A percentile compares a stretch with the other conserved stretches of the same genome.
These are phyloP conservation scores for Palythoa grandiflora DNA, from an alignment of 92 coral and sea anemone genomes.

Conservation along the genomic window DNA sequence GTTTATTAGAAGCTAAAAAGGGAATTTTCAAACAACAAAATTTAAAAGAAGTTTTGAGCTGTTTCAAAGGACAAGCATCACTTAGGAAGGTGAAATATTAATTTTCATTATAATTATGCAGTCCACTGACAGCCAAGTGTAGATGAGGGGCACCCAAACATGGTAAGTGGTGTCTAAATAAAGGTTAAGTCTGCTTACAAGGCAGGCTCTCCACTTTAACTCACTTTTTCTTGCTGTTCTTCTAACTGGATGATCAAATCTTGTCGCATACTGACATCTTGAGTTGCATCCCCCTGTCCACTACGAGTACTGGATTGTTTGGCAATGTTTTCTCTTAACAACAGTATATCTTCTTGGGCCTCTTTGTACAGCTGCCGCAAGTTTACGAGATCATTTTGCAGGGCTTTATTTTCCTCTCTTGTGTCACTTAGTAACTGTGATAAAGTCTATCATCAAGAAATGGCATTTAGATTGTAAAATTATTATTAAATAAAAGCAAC, in stretches of 20 bases:
- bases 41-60: no score
- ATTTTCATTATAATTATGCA: no score
- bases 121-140: no score
- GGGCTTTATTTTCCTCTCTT: slow-evolving; percentile 87
- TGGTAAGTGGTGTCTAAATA: no score
- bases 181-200: no score
- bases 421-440: slow-evolving; percentile 89
- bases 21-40: no score
- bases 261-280: slow-evolving; percentile 78
- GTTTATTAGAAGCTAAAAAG: no score
- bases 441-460: slow-evolving; percentile 59
- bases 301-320: slow-evolving; percentile 63
- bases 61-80: no score
- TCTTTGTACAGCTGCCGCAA: slow-evolving; percentile 86
- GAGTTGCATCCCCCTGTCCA: slow-evolving; percentile 55
- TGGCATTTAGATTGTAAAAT: neutral
- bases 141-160: no score
- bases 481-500: no score
- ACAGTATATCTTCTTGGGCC: slow-evolving; percentile 94
- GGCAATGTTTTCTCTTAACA: slow-evolving; percentile 82
- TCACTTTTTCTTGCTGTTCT: slow-evolving; percentile 84
- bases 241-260: slow-evolving; percentile 83
- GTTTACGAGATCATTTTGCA: slow-evolving; percentile 84
- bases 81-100: no score
- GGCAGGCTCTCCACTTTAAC: neutral